Base-by-base conservation (phyloP, 2,113 vertebrate species). In the Engystomops pustulosus region DNA sequence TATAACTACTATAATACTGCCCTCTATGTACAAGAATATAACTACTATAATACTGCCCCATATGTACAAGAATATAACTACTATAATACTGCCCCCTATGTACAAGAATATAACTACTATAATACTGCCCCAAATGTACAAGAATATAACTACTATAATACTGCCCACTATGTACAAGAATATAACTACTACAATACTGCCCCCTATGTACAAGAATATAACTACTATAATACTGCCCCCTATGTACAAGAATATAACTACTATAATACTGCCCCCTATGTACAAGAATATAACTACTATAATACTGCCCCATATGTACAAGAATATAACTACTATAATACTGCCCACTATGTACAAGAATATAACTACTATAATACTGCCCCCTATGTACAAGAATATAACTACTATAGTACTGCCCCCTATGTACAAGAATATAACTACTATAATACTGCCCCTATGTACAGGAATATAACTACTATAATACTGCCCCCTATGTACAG, bases 291-390 rank as follows among this genome's bases (percentile, higher is more conserved):
- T 65, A 65, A 65, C 60, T 65, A 65, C 60, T 65, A 32, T 65
- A 65, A 65, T 32, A 65, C 60, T 65, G 60, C 60, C 47, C 7
- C 60, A 25, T 65, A 65, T 65, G 3, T 65, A 65, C 60, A 65
- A 32, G 60, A 65, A 65, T 65, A 65, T 65, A 65, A 65, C 27
- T 65, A 65, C 60, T 65, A 65, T 65, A 41, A 41, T 41, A 41
- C 38, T 41, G 8, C 38, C 38, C 8, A 4, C 38, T 41, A 41
- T 41, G 38, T 30, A 65, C 60, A 65, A 65, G 55, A 60, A 60
- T 60, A 60, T 60, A 60, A 65, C 27, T 65, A 65, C 60, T 65
- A 65, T 65, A 65, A 65, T 65, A 65, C 60, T 65, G 60, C 60
- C 6, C n/a, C 27, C 60, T 65, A 32, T 65, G 3, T 65, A 65